Evolutionary conservation across 2,113 vertebrate species (phyloP), one percentile per base, ranked within the genome.

Genomic region (Oriolus oriolus): DNA sequence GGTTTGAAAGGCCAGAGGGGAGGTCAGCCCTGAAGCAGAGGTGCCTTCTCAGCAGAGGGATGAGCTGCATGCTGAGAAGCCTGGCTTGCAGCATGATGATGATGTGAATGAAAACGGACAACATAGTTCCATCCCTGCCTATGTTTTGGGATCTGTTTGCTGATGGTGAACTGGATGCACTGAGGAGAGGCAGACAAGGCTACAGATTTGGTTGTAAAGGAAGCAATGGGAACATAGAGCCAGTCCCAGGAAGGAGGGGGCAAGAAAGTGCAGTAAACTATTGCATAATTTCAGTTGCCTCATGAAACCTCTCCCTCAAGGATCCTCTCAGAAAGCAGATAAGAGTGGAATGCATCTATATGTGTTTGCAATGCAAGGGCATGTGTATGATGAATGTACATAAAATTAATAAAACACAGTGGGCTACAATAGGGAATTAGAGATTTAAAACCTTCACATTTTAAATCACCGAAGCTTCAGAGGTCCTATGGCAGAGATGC

Each of bases 381-480:
- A 37, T 24, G 12, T 0, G 0, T 64, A 26, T 35, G 56, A 22
- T 19, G 33, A 54, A 63, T 37, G 16, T 41, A 60, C 21, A 17
- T 49, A 61, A 91, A 84, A 91, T 49, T 19, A 60, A 89, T 41
- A 31, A 87, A 94, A 69, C 59, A 19, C 42, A 70, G 16, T 45
- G 30, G 92, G 21, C 42, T 91, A 41, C 47, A 54, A 27, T 3
- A 77, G 35, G 24, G 30, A 59, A 93, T 84, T 73, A 68, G 35
- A 76, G 33, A 56, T 73, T 85, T 95, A n/a, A 80, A 85, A 56
- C 27, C 45, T 92, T 75, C 54, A 39, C 3, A 61, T 73, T 88
- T 83, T 69, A 94, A 78, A 84, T 52, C 42, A 70, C 27, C 0
- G 4, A 41, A 70, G 27, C 16, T 59, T 86, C 56, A 71, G 56